Evolutionary conservation across 2,888 invertebrate genomes (phyloP), one percentile per base, ranked within the genome.

Genomic region (Andrena bicolor): DNA sequence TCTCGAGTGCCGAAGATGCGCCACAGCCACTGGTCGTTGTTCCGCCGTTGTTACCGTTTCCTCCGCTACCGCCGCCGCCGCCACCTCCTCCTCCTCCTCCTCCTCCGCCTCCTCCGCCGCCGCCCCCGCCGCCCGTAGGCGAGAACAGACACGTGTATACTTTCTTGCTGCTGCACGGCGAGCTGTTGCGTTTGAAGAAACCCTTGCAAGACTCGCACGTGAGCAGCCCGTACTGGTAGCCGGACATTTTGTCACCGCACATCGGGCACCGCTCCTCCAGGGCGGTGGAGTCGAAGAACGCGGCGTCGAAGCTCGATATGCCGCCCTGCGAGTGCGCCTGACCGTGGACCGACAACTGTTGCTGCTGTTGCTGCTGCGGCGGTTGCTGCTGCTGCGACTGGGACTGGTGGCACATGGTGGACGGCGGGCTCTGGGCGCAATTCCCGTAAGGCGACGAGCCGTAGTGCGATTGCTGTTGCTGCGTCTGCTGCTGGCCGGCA

Each of bases 171-270:
- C 96, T 96, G 81, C 97, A 97, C 83, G 97, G 94, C 77, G 93
- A 93, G 80, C 88, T 92, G 90, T 92, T 97, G 85, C 97, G 95
- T 93, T 97, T 96, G 94, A 96, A 96, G 94, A 96, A 96, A 51
- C 96, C 96, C 94, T 97, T 97, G 94, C 97, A 97, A 86, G 96
- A 96, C 92, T 97, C 97, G 94, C 97, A 97, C 83, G 97, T 97
- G 74, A 97, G 95, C 76, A 97, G 95, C 69, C 96, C 96, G 94
- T 97, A 97, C 92, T 97, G 97, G 93, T 97, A 97, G 87, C 97
- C 96, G 84, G 96, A 96, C 90, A 97, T 96, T 93, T 96, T 96
- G 93, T 96, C 96, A 41, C 96, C 96, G 93, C 96, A 96, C 90
- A 96, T 96, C 3, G 96, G 96, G 91, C 96, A 96, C 88, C 96